These are phyloP conservation scores for Drosophila persimilis DNA, from an alignment of 1,140 invertebrate species.

Conservation along the genomic window DNA sequence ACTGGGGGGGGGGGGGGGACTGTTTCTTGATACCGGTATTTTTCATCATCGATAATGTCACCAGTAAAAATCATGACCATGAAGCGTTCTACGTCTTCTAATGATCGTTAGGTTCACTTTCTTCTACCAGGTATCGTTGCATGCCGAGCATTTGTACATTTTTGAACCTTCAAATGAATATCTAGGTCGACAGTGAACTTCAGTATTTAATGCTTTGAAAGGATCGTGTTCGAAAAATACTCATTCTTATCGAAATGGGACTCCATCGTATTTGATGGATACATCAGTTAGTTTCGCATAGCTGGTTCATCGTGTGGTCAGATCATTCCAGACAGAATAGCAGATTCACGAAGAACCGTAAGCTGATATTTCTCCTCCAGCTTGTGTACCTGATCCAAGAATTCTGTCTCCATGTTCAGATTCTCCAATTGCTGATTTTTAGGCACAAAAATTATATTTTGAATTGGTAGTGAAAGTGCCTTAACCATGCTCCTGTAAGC, in stretches of 20 bases:
- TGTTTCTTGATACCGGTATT: too few relatives aligned
- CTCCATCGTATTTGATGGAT: constrained; percentile 90
- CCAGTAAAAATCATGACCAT: constrained; percentile 85
- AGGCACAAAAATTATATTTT: constrained; percentile 91
- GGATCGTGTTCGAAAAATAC: constrained; percentile 96
- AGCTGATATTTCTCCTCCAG: constrained; percentile 97
- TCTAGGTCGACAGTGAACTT: constrained; percentile 94
- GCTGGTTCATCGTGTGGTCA: constrained; percentile 98
- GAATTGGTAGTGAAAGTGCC: constrained; percentile 86
- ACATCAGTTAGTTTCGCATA: constrained; percentile 96
- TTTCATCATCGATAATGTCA: too few relatives aligned
- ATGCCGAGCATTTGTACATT: constrained; percentile 96
- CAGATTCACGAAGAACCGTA: constrained; percentile 96
- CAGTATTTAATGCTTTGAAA: constrained; percentile 98
- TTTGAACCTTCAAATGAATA: constrained; percentile 98
- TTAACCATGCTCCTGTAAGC: constrained; percentile 76
- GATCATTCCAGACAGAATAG: constrained; percentile 94
- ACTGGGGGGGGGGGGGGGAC: too few relatives aligned
- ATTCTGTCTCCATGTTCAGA: constrained; percentile 95
- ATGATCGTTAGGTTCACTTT: constrained; percentile 99
- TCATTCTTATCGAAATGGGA: constrained; percentile 98
- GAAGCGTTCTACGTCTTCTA: constrained; percentile 95
- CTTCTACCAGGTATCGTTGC: constrained; percentile 96
- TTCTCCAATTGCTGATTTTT: constrained; percentile 96
- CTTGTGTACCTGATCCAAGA: constrained; percentile 96